These are phyloP conservation scores for Antitype chi DNA, from an alignment of 2,888 invertebrate genomes.

Conservation along the genomic window DNA sequence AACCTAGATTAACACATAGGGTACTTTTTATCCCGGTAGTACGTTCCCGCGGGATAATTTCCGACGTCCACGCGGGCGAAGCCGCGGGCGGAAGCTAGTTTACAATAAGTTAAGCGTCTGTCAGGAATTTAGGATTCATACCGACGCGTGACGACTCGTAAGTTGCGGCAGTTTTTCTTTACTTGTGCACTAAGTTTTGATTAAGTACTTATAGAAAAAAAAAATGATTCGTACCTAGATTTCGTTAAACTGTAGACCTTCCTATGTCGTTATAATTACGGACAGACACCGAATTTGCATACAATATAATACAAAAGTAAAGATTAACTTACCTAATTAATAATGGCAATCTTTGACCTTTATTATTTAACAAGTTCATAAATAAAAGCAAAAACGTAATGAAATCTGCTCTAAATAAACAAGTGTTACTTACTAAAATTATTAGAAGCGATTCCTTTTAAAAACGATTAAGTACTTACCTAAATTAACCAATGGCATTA, in stretches of 20 bases:
- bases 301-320: constrained; percentile 31
- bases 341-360: neutral
- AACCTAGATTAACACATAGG: no score
- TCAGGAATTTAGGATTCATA: no score
- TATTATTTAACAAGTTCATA: neutral
- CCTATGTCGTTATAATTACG: neutral
- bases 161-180: no score
- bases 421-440: neutral
- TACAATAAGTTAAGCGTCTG: no score
- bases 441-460: neutral
- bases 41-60: no score
- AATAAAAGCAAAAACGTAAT: neutral
- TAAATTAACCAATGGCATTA: neutral
- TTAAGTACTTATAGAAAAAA: no score
- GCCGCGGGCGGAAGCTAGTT: no score
- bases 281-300: constrained; percentile 37
- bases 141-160: no score
- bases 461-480: neutral
- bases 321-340: neutral
- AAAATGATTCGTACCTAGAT: neutral
- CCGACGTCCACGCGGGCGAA: no score
- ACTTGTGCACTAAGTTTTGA: neutral
- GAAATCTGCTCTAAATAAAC: neutral
- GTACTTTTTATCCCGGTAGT: no score
- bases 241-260: constrained; percentile 26